Percentiles rank a stretch among this genome's conserved stretches.
phyloP scores from a whole-genome alignment of 53 echinoderm and acorn worm genomes.

The Astropecten irregularis region DNA sequence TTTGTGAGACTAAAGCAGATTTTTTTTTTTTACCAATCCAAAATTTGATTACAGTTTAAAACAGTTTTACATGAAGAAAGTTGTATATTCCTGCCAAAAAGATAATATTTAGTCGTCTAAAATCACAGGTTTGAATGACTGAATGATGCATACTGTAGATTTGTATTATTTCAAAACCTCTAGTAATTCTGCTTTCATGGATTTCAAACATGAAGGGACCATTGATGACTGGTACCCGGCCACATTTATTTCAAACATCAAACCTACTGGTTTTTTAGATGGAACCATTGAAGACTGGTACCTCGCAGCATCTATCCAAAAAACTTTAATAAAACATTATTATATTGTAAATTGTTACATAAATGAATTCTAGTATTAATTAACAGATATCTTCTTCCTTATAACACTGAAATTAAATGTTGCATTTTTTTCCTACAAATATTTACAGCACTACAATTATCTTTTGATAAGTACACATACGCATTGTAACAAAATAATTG shows the following conservation, averaged over 20 bases:
- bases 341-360: neutral
- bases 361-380: neutral
- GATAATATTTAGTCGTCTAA: neutral
- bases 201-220: too few relatives aligned
- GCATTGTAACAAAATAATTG: neutral
- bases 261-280: neutral
- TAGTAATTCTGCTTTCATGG: too few relatives aligned
- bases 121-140: neutral
- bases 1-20: too few relatives aligned
- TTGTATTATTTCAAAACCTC: too few relatives aligned
- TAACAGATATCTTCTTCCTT: neutral
- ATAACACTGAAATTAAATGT: neutral
- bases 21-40: neutral
- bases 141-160: neutral
- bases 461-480: neutral
- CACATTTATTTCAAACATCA: neutral
- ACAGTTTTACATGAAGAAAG: neutral
- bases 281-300: too few relatives aligned
- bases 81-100: neutral
- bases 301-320: too few relatives aligned
- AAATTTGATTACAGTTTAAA: neutral
- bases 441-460: neutral
- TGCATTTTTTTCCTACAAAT: too few relatives aligned
- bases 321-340: too few relatives aligned
- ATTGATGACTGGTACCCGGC: neutral